A percentile compares a stretch with the other conserved stretches of the same genome.
phyloP scores from a whole-genome alignment of 2,113 vertebrate genomes.

The Myiopsitta monachus region DNA sequence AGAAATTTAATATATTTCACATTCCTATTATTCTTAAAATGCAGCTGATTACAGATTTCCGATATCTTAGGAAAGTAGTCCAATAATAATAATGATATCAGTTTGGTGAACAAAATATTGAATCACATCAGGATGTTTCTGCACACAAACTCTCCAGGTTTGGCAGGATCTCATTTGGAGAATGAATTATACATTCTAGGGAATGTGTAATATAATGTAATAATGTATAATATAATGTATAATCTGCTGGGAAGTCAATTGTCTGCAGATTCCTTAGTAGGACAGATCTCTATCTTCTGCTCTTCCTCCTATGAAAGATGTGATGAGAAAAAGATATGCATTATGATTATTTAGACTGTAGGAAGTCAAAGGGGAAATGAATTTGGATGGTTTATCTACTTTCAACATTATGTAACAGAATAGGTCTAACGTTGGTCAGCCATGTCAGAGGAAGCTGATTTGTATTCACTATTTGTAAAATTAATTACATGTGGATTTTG shows the following conservation, averaged over 20 bases:
- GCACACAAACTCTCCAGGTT: not conserved
- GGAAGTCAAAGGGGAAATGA: conserved; percentile 19
- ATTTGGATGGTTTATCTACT: not conserved
- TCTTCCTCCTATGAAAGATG: not conserved
- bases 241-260: not conserved
- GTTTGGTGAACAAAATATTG: not conserved
- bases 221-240: too few species aligned
- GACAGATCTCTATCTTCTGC: not conserved
- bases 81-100: not conserved
- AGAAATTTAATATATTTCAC: not conserved
- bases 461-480: not conserved
- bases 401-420: not conserved
- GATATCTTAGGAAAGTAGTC: not conserved
- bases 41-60: not conserved
- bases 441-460: not conserved
- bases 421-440: not conserved
- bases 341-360: not conserved
- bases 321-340: not conserved
- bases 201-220: too few species aligned
- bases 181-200: conserved; percentile 19
- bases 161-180: not conserved
- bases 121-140: not conserved
- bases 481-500: not conserved
- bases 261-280: not conserved
- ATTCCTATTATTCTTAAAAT: not conserved